Conservation (phyloP, 2,888 invertebrate species). For the Synanthedon vespiformis region DNA sequence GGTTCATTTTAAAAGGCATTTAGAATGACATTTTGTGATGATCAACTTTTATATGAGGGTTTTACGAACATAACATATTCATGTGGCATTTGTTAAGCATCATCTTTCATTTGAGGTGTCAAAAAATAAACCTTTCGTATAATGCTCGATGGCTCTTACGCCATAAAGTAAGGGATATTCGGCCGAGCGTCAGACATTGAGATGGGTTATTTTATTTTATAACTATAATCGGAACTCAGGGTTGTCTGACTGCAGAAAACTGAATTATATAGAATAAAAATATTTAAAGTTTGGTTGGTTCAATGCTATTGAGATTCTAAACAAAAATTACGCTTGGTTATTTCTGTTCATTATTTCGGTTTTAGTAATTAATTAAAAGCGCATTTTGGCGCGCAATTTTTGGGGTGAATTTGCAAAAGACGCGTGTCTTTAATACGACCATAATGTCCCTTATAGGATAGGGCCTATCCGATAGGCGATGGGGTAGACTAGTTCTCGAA, state of each 20-base stretch:
- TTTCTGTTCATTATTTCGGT: too few species aligned
- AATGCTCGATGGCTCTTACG: constrained; percentile 48
- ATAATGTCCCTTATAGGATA: too few species aligned
- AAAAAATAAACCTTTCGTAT: constrained; percentile 57
- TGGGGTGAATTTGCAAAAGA: too few species aligned
- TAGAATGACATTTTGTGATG: constrained; percentile 32
- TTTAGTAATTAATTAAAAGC: too few species aligned
- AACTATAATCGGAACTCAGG: constrained; percentile 48
- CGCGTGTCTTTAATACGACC: too few species aligned
- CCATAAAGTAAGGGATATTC: constrained; percentile 26
- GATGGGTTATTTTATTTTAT: constrained; percentile 64
- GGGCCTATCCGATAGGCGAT: too few species aligned
- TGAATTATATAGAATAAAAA: not conserved
- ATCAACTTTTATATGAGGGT: constrained; percentile 26
- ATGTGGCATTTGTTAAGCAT: constrained; percentile 44
- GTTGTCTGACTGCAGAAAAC: constrained; percentile 15
- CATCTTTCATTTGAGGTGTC: constrained; percentile 63
- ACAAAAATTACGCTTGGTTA: too few species aligned
- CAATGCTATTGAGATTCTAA: too few species aligned
- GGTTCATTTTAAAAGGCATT: constrained; percentile 20
- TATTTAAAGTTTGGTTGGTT: not conserved
- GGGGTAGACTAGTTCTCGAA: too few species aligned
- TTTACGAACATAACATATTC: constrained; percentile 19
- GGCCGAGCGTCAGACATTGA: constrained; percentile 61
- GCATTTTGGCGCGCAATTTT: too few species aligned